Evolutionary conservation across 2,113 vertebrate species (phyloP).

Genomic region (Esox niger): DNA sequence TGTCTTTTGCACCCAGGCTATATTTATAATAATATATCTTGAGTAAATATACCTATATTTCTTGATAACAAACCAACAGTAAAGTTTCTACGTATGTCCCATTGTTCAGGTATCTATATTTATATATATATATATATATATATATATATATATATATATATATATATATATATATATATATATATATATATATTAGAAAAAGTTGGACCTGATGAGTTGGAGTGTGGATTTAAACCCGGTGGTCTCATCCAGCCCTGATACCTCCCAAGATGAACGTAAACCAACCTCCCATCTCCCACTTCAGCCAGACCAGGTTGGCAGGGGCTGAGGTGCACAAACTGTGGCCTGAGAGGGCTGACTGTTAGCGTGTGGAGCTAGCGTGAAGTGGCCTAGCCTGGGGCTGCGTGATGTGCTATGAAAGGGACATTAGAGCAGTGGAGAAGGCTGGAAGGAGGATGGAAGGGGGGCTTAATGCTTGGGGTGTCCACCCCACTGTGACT

Average conservation of each 20-base stretch:
- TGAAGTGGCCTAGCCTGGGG: not conserved
- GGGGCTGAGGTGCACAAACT: constrained; percentile 11
- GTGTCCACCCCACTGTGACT: constrained; percentile 32
- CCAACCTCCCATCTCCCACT: not conserved
- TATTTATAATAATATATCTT: not conserved
- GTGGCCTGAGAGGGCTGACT: not conserved
- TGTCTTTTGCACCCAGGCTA: too few relatives aligned
- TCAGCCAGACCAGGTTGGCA: not conserved
- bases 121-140: not conserved
- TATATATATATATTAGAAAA: not conserved
- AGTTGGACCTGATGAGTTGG: not conserved
- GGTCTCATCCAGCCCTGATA: not conserved
- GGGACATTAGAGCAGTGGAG: constrained; percentile 7
- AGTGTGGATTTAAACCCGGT: constrained; percentile 4
- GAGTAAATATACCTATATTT: too few relatives aligned
- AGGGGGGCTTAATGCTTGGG: constrained; percentile 58
- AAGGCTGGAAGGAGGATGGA: not conserved
- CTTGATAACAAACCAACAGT: not conserved
- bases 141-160: not conserved
- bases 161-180: too few relatives aligned
- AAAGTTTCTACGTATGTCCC: too few relatives aligned
- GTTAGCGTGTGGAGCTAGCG: not conserved
- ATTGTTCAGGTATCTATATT: too few relatives aligned
- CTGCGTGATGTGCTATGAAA: constrained; percentile 1
- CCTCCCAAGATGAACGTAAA: constrained; percentile 7